Evolutionary conservation across 92 coral and sea anemone species (phyloP), one percentile per base, ranked within the genome.

Genomic region (Palythoa grandis): DNA sequence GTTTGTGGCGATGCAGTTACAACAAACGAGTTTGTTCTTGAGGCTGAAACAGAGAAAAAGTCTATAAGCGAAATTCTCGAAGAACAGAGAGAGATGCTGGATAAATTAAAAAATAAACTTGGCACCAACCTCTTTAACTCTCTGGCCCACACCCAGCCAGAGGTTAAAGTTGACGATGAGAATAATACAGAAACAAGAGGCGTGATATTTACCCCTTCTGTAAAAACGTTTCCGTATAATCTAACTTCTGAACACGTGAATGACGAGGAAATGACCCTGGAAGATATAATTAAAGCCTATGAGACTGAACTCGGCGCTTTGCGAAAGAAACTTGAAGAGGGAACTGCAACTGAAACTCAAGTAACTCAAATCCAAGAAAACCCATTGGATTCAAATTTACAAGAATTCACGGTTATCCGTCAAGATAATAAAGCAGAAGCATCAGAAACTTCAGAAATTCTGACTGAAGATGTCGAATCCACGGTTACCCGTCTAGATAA

Each of bases 291-390:
- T 70, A 77, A 79, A 53, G 84, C 76, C 6, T 92, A 94, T 47
- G 95, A 94, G 70, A 82, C 65, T 5, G 95, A 87, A n/a, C 83
- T 90, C 1, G 89, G 84, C 19, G 82, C 83, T 35, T 79, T 92
- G 53, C 83, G 78, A 66, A 35, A 79, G 48, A 90, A 90, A 53
- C 86, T 94, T 68, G 95, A 92, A 24, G 87, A 87, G 12, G 68
- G 4, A 10, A 19, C 7, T 63, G 69, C 7, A n/a, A 63, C 20
- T 63, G 29, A 63, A n/a, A 63, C 69, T 4, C 69, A 63, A 63
- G 25, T 19, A 7, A 19, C 25, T 63, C 29, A 1, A 63, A n/a
- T 10, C 69, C 50, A 43, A 4, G 50, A 43, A 43, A 43, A 5
- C 50, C 50, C 6, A 5, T 5, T 8, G 9, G 50, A 43, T 4